Base-by-base conservation (phyloP, 2,113 vertebrate genomes). In the Bubalus kerabau region DNA sequence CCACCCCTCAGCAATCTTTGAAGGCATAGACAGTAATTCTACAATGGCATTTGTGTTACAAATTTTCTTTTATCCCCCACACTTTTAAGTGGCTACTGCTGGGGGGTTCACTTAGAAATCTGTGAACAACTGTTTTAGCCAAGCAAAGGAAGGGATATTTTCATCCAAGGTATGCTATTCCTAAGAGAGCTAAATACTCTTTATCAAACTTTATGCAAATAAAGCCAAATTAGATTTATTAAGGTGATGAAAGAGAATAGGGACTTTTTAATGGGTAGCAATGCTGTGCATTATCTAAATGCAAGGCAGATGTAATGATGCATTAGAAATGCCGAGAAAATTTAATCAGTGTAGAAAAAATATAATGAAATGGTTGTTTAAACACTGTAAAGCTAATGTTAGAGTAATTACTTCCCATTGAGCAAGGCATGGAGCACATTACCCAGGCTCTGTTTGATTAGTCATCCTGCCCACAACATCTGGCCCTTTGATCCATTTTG, bases 311-410 rank as follows among this genome's bases (percentile, higher is more conserved):
- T 98, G 98, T 99, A 99, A 99, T 98, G 98, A 99, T 98, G 98
- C 98, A 98, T 99, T 99, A 98, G 98, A 98, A 99, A 98, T 98
- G 96, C 97, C 8, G 50, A 98, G 98, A 98, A 99, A 98, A 99
- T 98, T 98, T 98, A 99, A 99, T 99, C 98, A 98, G 92, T 95
- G 87, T 97, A 98, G 98, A 98, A 99, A 98, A 99, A 98, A 97
- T 99, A 97, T 98, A 99, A 99, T 99, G 98, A 99, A 99, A 99
- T 98, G 95, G 98, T 99, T 99, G 98, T 99, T 99, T 99, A 99
- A 99, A 99, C 98, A 98, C 98, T 98, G 98, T 98, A 98, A 98
- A 98, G 98, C 97, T 99, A 98, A 99, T 98, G 98, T 97, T 98
- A 97, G 98, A 99, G 98, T 98, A 99, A 99, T 99, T 99, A 98